Conservation (phyloP, 2,113 vertebrate genomes). For the Cyrtonyx montezumae region DNA sequence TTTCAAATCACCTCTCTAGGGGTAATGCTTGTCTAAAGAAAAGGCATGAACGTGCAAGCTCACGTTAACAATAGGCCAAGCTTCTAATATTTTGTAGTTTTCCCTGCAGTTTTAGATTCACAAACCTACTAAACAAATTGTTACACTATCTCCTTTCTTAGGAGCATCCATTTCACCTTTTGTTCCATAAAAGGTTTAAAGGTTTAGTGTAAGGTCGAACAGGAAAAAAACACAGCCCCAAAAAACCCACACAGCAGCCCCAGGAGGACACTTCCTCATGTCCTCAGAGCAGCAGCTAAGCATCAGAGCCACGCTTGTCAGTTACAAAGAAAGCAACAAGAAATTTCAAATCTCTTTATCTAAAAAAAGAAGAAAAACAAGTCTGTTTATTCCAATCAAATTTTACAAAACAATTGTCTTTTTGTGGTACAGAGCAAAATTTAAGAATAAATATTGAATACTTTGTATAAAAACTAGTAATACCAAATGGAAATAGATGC, state of each 20-base stretch:
- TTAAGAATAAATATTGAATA: constrained; percentile 78
- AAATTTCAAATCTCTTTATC: background rate
- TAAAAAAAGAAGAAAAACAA: constrained; percentile 60
- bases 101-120: background rate
- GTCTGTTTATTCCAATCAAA: constrained; percentile 79
- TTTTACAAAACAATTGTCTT: constrained; percentile 72
- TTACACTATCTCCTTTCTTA: background rate
- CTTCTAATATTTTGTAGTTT: background rate
- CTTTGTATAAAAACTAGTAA: constrained; percentile 78
- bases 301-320: background rate
- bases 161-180: background rate
- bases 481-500: constrained; percentile 72
- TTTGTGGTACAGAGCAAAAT: constrained; percentile 72
- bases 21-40: background rate
- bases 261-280: background rate
- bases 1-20: background rate
- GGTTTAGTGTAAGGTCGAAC: background rate
- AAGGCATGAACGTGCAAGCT: background rate
- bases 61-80: background rate
- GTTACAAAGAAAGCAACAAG: constrained; percentile 18
- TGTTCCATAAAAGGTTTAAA: background rate
- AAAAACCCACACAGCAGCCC: background rate
- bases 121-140: background rate
- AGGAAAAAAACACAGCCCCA: background rate
- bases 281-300: background rate